Evolutionary conservation across 2,888 invertebrate genomes (phyloP).

Genomic region (Sceliomorpha sp.): DNA sequence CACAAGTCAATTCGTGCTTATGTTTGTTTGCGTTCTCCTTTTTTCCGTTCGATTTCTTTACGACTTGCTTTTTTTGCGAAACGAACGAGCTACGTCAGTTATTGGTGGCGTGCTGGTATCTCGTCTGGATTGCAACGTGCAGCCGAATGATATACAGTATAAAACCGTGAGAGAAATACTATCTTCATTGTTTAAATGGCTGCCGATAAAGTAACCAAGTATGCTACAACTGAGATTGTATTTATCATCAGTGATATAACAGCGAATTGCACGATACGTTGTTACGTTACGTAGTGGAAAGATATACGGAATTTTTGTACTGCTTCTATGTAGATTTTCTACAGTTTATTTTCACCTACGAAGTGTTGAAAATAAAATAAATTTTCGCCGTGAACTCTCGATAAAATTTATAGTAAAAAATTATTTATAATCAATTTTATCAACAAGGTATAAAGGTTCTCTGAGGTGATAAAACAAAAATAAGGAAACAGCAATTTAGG

Average conservation of each 20-base stretch:
- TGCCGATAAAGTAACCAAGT: constrained; percentile 74
- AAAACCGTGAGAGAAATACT: constrained; percentile 74
- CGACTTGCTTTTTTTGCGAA: constrained; percentile 22
- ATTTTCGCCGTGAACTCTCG: too few species aligned
- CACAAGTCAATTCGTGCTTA: constrained; percentile 67
- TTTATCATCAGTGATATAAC: constrained; percentile 72
- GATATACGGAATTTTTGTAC: too few species aligned
- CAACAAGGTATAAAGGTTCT: too few species aligned
- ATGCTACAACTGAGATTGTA: constrained; percentile 74
- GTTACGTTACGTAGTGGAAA: too few species aligned
- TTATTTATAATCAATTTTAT: too few species aligned
- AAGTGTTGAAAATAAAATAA: too few species aligned
- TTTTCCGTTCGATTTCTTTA: constrained; percentile 31
- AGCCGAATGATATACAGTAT: constrained; percentile 67
- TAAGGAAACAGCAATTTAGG: too few species aligned
- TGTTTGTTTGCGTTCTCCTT: constrained; percentile 30
- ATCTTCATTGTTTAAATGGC: constrained; percentile 78
- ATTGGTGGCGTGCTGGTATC: constrained; percentile 67
- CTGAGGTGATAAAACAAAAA: too few species aligned
- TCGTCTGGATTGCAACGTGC: constrained; percentile 40
- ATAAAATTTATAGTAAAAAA: too few species aligned
- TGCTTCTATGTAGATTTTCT: too few species aligned
- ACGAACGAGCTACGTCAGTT: constrained; percentile 55
- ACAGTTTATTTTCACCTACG: too few species aligned
- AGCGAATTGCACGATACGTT: constrained; percentile 40